Evolutionary conservation across 2,797 vertebrate species (phyloP).

Genomic region (Mycteria americana): DNA sequence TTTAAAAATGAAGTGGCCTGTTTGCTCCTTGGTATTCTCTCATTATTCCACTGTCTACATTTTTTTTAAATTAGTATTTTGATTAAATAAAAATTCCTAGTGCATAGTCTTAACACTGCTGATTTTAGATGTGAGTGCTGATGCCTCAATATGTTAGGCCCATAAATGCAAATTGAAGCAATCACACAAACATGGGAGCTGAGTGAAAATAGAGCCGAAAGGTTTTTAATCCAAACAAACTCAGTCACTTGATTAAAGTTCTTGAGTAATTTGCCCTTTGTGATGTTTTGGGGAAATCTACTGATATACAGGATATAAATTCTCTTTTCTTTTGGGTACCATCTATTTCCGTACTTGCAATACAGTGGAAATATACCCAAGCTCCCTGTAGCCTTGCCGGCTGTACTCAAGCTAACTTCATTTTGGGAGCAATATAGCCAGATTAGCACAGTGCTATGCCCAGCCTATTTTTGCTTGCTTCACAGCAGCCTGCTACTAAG

Average conservation of each 20-base stretch:
- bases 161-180: constrained; percentile 59
- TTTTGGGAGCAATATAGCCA: background rate
- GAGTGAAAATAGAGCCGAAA: constrained; percentile 20
- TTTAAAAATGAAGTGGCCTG: background rate
- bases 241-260: constrained; percentile 38
- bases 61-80: constrained; percentile 13
- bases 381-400: background rate
- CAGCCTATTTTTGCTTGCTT: background rate
- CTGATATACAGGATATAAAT: background rate
- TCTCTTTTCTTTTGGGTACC: background rate
- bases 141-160: constrained; percentile 6
- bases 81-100: constrained; percentile 60
- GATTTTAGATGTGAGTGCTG: constrained; percentile 13
- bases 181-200: constrained; percentile 40
- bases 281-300: constrained; percentile 10
- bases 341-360: background rate
- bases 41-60: background rate
- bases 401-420: background rate
- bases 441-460: background rate
- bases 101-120: background rate
- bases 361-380: background rate
- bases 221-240: constrained; percentile 44
- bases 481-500: background rate
- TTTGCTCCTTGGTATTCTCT: background rate
- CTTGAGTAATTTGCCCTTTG: constrained; percentile 38